Evolutionary conservation across 2,113 vertebrate species (phyloP).

Genomic region (Chiloscyllium plagiosum): DNA sequence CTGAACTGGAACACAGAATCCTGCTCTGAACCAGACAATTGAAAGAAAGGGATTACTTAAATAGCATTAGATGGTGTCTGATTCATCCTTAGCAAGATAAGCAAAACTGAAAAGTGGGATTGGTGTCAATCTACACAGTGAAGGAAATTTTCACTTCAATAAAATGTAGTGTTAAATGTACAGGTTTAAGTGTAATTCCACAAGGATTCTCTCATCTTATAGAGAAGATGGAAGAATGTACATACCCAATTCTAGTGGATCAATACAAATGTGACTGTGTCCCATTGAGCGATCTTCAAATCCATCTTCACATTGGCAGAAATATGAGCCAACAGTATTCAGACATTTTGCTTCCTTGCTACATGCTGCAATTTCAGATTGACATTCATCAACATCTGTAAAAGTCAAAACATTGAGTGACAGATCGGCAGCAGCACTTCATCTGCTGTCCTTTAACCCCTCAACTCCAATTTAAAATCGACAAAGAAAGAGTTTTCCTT

Average conservation of each 20-base stretch:
- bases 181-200: background rate
- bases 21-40: background rate
- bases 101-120: background rate
- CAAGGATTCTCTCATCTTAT: background rate
- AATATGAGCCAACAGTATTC: constrained; percentile 58
- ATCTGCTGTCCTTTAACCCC: background rate
- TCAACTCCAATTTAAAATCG: background rate
- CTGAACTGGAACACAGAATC: background rate
- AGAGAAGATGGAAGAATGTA: background rate
- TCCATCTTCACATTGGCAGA: constrained; percentile 57
- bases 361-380: constrained; percentile 55
- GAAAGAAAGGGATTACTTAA: background rate
- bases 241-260: background rate
- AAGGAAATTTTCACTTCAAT: background rate
- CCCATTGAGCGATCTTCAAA: constrained; percentile 54
- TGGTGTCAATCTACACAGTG: background rate
- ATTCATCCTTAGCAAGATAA: too few relatives aligned
- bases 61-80: too few relatives aligned
- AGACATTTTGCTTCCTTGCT: constrained; percentile 58
- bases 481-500: background rate
- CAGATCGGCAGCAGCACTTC: background rate
- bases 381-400: constrained; percentile 67
- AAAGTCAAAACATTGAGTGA: background rate
- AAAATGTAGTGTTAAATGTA: too few relatives aligned
- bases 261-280: background rate